Conservation (phyloP, 2,113 vertebrate species). For the Gymnocephalus cernua region DNA sequence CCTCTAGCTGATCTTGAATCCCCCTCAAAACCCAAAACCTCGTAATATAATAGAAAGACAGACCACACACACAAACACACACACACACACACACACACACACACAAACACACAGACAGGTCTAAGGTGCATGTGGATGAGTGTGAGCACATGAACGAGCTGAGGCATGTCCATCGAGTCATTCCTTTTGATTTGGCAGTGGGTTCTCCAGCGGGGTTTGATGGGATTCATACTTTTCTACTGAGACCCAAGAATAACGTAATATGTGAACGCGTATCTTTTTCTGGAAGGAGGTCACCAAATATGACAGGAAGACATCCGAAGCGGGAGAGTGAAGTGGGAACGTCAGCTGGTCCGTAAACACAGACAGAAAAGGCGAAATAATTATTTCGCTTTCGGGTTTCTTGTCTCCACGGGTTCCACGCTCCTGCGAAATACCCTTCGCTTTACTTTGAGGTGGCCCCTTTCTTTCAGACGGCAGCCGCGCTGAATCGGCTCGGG, state of each 20-base stretch:
- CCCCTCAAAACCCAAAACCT: constrained; percentile 13
- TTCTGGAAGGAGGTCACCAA: constrained; percentile 56
- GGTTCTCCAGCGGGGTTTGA: constrained; percentile 23
- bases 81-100: constrained; percentile 36
- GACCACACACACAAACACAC: constrained; percentile 10
- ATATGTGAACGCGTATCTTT: constrained; percentile 23
- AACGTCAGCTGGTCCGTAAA: constrained; percentile 44
- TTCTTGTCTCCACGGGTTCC: constrained; percentile 2
- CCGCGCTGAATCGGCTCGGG: constrained; percentile 14
- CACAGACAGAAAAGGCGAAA: constrained; percentile 47
- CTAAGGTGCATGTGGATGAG: constrained; percentile 60
- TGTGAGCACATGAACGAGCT: constrained; percentile 19
- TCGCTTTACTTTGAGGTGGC: constrained; percentile 7
- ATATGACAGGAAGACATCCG: constrained; percentile 70
- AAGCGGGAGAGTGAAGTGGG: constrained; percentile 33
- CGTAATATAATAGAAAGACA: constrained; percentile 30
- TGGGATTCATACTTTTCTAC: neutral
- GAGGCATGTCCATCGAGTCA: constrained; percentile 14
- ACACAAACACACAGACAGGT: constrained; percentile 34
- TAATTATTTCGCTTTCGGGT: constrained; percentile 22
- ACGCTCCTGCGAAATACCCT: constrained; percentile 10
- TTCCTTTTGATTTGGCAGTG: constrained; percentile 49
- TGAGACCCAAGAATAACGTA: constrained; percentile 12
- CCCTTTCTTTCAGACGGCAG: constrained; percentile 29
- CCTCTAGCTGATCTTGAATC: neutral